Evolutionary conservation across 2,797 vertebrate genomes (phyloP), one percentile per base, ranked within the genome.

Genomic region (Selene dorsalis): DNA sequence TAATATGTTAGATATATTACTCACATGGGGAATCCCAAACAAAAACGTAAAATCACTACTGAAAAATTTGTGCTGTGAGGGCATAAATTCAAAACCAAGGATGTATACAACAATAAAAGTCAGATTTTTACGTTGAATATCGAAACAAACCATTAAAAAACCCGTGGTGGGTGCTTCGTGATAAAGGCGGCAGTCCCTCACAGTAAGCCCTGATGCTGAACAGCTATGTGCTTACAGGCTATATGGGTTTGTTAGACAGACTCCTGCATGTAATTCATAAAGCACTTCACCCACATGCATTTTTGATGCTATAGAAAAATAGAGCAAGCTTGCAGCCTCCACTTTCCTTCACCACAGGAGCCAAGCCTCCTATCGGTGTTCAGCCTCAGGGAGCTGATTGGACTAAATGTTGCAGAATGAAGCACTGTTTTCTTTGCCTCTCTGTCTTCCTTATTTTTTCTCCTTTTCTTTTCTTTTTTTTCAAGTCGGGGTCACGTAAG

Each of bases 251-350:
- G 70, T 82, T 39, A 45, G 41, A 73, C 17, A 4, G 52, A 28
- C 6, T 72, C 38, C 80, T 87, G 80, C 47, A 62, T 88, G 87
- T 82, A 87, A 89, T 90, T 83, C 79, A 81, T 86, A 87, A 89
- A 89, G 84, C 85, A 91, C 82, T 86, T 86, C 67, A 82, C 75
- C 84, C 75, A 63, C 89, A 92, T 92, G 82, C 85, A 92, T 93
- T 89, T 93, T 93, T 92, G 80, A 94, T 91, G 88, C 69, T 88
- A 91, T 91, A 86, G 89, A 89, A 84, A 89, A 91, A 89, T 80
- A 84, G 88, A 89, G 80, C 84, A 86, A 53, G 63, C 89, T 90
- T 68, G 38, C 84, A 90, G 84, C 79, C 85, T 89, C 69, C 88
- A 87, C 88, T 91, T 89, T 81, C 82, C 79, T 57, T 89, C 92